Conservation (phyloP, 2,797 vertebrate species). For the Sebastes goodei region DNA sequence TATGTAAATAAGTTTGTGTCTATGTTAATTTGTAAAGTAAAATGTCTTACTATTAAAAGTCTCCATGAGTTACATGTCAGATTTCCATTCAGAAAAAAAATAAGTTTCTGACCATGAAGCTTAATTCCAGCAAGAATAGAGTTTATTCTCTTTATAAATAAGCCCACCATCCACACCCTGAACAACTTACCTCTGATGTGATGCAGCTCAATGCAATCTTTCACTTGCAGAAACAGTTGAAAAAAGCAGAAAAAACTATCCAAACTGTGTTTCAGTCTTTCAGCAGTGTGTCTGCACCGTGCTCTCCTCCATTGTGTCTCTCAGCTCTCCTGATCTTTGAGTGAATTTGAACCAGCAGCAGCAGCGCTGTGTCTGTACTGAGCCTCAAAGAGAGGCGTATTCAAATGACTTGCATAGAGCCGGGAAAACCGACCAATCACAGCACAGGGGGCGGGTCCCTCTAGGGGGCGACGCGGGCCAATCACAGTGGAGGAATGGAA, state of each 20-base stretch:
- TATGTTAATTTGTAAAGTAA: neutral
- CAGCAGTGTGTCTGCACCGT: slow-evolving; percentile 10
- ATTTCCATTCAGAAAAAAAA: neutral
- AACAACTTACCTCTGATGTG: slow-evolving; percentile 45
- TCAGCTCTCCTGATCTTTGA: slow-evolving; percentile 23
- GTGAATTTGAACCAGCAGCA: slow-evolving; percentile 51
- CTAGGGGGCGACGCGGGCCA: slow-evolving; percentile 31
- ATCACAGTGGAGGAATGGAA: slow-evolving; percentile 29
- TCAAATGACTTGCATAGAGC: slow-evolving; percentile 76
- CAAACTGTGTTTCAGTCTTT: slow-evolving; percentile 6
- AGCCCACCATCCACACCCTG: neutral
- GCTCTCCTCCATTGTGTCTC: slow-evolving; percentile 52
- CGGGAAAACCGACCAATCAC: slow-evolving; percentile 77
- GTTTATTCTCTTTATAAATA: neutral
- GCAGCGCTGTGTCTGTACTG: neutral
- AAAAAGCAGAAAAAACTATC: slow-evolving; percentile 8
- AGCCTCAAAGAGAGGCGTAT: slow-evolving; percentile 68
- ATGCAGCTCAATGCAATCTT: slow-evolving; percentile 20
- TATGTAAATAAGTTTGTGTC: too few species aligned
- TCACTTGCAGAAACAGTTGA: neutral
- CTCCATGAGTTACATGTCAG: too few species aligned
- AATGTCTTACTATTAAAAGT: neutral
- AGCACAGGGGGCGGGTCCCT: slow-evolving; percentile 20
- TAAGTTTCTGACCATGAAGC: neutral
- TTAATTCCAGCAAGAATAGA: neutral